Evolutionary conservation across 2,888 invertebrate species (phyloP).

Genomic region (Lamproptera curius): DNA sequence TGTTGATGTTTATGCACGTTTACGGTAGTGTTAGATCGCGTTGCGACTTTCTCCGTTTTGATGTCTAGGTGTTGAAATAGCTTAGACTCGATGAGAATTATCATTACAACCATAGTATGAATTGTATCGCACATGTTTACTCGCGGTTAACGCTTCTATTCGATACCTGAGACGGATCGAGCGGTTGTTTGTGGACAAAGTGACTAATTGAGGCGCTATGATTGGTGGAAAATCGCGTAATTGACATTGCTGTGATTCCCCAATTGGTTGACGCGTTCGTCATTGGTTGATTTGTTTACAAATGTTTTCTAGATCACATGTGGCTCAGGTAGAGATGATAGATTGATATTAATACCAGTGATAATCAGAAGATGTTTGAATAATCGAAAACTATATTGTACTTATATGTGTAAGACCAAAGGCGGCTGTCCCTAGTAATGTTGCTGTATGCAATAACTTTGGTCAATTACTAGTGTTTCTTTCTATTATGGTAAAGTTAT

Average conservation of each 20-base stretch:
- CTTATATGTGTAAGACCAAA: conserved; percentile 67
- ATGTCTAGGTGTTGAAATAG: conserved; percentile 67
- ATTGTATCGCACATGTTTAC: conserved; percentile 47
- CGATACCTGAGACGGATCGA: no score
- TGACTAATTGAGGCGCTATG: no score
- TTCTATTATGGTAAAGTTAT: conserved; percentile 55
- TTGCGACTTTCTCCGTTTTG: conserved; percentile 49
- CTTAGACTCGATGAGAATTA: conserved; percentile 40
- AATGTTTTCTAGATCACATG: no score
- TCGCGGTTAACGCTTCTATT: conserved; percentile 49
- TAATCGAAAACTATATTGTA: conserved; percentile 50
- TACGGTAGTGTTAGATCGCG: conserved; percentile 44
- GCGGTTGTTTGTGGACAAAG: no score
- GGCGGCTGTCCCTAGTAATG: conserved; percentile 59
- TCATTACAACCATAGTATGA: conserved; percentile 25
- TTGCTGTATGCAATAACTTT: conserved; percentile 73
- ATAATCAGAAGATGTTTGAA: conserved; percentile 42
- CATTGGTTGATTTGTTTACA: no score
- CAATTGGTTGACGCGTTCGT: no score
- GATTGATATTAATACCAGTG: conserved; percentile 36
- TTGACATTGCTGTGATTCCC: no score
- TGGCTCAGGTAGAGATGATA: no score
- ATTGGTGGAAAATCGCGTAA: no score
- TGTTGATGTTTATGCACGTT: conserved; percentile 59
- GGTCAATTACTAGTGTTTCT: conserved; percentile 76